A percentile compares a stretch with the other conserved stretches of the same genome.
phyloP scores from a whole-genome alignment of 2,888 invertebrate genomes.

The Mactromeris polynyma region DNA sequence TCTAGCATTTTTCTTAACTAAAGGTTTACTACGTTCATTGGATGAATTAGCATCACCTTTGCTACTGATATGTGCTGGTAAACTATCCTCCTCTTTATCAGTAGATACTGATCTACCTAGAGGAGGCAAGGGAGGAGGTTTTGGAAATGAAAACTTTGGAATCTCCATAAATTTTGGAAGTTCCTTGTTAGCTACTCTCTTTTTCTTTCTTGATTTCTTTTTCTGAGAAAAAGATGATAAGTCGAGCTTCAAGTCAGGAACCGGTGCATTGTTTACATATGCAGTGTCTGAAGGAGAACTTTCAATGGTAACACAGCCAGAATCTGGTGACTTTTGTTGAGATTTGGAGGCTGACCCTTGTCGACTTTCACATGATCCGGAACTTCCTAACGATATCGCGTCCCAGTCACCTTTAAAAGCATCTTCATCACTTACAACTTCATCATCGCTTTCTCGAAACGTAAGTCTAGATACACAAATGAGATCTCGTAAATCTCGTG shows the following conservation, averaged over 20 bases:
- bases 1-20: constrained; percentile 12
- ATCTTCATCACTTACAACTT: constrained; percentile 79
- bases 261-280: constrained; percentile 4
- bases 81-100: constrained; percentile 39
- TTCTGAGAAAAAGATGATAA: constrained; percentile 42
- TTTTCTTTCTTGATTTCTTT: constrained; percentile 70
- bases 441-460: constrained; percentile 84
- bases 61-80: neutral
- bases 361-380: constrained; percentile 72
- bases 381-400: constrained; percentile 74
- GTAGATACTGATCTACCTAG: constrained; percentile 67
- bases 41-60: neutral
- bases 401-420: constrained; percentile 70
- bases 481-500: constrained; percentile 85
- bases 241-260: constrained; percentile 56
- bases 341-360: constrained; percentile 60
- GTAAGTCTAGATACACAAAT: constrained; percentile 86
- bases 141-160: constrained; percentile 78
- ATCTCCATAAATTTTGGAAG: constrained; percentile 51
- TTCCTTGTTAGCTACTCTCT: constrained; percentile 69
- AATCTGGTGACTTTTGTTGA: constrained; percentile 76
- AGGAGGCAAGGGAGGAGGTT: constrained; percentile 78
- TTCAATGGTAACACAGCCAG: constrained; percentile 83
- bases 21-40: constrained; percentile 7
- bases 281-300: constrained; percentile 71